A percentile compares a stretch with the other conserved stretches of the same genome.
Evolutionary conservation across 2,113 vertebrate genomes (phyloP).

Genomic region (Equus przewalskii): DNA sequence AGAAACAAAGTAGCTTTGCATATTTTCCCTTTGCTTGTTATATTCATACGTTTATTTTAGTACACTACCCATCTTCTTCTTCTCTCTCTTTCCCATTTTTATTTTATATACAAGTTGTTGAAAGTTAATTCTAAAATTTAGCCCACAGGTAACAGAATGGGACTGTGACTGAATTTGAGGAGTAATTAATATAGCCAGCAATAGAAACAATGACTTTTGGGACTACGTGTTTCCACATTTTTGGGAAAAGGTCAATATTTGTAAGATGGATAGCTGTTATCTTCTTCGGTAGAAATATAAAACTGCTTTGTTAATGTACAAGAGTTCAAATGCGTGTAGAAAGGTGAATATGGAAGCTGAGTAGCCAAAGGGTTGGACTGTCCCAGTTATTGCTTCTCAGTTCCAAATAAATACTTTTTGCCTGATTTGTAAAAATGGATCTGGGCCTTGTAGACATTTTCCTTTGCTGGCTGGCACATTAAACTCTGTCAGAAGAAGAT

Average conservation of each 20-base stretch:
- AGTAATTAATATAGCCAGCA: background rate
- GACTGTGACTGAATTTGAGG: background rate
- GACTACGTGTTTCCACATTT: background rate
- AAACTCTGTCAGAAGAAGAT: background rate
- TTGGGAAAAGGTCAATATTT: background rate
- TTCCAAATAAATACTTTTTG: background rate
- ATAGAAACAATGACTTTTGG: background rate
- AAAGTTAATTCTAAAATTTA: background rate
- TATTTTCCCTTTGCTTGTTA: background rate
- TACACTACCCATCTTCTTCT: background rate
- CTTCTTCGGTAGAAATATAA: constrained; percentile 5
- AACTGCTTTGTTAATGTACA: background rate
- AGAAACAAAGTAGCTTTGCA: background rate
- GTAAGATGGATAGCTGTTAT: background rate
- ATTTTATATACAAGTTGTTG: background rate
- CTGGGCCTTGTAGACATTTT: background rate
- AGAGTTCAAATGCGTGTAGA: background rate
- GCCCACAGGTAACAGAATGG: background rate
- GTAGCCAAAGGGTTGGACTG: background rate
- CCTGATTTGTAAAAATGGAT: background rate
- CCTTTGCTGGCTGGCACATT: background rate
- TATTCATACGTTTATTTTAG: background rate
- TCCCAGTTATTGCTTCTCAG: background rate
- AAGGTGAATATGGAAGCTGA: background rate
- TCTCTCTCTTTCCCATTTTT: constrained; percentile 72